Conservation (phyloP, 2,797 vertebrate genomes). For the Dipus sagitta region DNA sequence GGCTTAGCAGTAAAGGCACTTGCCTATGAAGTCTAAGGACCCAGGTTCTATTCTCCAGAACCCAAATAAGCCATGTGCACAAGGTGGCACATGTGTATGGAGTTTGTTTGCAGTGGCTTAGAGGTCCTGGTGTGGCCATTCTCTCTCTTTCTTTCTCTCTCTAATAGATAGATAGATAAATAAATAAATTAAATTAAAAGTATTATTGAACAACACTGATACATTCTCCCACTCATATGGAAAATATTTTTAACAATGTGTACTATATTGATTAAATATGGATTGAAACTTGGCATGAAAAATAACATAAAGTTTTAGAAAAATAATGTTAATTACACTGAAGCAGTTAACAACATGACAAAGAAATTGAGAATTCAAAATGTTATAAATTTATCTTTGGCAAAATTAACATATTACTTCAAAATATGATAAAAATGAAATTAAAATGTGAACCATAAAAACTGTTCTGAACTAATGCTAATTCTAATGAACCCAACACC, state of each 20-base stretch:
- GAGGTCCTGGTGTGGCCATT: no score
- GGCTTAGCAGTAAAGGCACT: no score
- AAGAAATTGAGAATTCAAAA: background rate
- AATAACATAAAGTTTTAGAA: slow-evolving; percentile 31
- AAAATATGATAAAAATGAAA: slow-evolving; percentile 8
- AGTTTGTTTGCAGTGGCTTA: no score
- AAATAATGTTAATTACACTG: background rate
- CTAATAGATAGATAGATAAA: no score
- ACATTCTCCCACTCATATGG: background rate
- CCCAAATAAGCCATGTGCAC: no score
- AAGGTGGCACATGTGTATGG: no score
- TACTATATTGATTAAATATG: background rate
- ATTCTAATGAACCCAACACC: background rate
- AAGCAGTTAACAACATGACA: background rate
- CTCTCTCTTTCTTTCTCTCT: no score
- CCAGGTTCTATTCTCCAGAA: no score
- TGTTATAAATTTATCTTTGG: background rate
- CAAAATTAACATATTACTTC: slow-evolving; percentile 35
- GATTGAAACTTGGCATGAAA: slow-evolving; percentile 9
- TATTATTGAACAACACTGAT: background rate
- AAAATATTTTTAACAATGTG: background rate
- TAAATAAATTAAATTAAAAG: no score
- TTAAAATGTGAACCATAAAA: background rate
- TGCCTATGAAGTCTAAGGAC: no score
- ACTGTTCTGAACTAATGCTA: background rate